These are phyloP conservation scores for Adrianichthys oophorus DNA, from an alignment of 2,797 vertebrate genomes.

Conservation along the genomic window DNA sequence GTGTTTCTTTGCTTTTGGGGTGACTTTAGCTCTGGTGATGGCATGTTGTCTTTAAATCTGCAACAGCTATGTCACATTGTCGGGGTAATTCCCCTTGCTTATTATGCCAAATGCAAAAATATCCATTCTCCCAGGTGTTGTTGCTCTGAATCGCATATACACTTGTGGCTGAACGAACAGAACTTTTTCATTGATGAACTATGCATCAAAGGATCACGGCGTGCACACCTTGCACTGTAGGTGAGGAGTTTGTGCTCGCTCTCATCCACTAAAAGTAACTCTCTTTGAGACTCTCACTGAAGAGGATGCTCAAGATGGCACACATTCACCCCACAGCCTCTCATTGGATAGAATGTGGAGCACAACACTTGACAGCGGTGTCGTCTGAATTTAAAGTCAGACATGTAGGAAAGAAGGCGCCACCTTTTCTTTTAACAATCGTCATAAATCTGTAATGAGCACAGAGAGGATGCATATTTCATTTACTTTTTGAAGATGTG, in stretches of 20 bases:
- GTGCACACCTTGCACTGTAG: conserved; percentile 59
- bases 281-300: conserved; percentile 45
- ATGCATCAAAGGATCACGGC: conserved; percentile 66
- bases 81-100: conserved; percentile 64
- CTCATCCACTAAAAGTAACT: conserved; percentile 61
- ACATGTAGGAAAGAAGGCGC: conserved; percentile 71
- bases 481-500: conserved; percentile 76
- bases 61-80: conserved; percentile 50
- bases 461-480: conserved; percentile 78
- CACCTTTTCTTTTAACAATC: conserved; percentile 79
- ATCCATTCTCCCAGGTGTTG: conserved; percentile 60
- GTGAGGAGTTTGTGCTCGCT: conserved; percentile 62
- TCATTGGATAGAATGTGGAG: conserved; percentile 80
- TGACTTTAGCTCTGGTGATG: conserved; percentile 35
- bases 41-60: conserved; percentile 54
- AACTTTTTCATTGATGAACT: conserved; percentile 75
- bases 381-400: conserved; percentile 74
- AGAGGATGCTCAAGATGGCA: conserved; percentile 49
- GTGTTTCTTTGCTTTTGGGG: conserved; percentile 17
- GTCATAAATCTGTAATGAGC: conserved; percentile 83
- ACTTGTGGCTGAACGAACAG: conserved; percentile 63
- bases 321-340: conserved; percentile 56
- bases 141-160: conserved; percentile 64
- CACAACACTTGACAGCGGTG: conserved; percentile 75
- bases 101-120: conserved; percentile 68